A percentile compares a stretch with the other conserved stretches of the same genome.
Conservation (phyloP, 2,797 vertebrate genomes). For the Acomys russatus region DNA sequence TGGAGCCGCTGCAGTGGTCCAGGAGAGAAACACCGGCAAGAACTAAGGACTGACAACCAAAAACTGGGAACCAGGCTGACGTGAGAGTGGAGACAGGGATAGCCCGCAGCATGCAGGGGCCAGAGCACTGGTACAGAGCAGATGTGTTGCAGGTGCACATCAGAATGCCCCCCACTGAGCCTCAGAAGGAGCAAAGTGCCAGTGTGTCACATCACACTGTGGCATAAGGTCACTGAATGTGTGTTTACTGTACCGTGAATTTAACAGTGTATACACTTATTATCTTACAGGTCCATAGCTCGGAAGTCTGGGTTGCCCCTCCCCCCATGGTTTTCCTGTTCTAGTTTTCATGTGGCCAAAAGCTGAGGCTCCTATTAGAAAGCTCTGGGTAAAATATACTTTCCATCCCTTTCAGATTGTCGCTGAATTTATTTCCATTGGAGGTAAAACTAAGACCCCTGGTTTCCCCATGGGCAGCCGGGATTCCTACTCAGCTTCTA, state of each 20-base stretch:
- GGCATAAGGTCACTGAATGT: neutral
- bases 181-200: neutral
- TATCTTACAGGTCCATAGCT: neutral
- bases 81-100: neutral
- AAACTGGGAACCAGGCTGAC: neutral
- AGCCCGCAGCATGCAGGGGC: neutral
- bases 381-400: slow-evolving; percentile 41
- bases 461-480: neutral
- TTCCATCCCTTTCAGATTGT: neutral
- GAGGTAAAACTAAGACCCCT: neutral
- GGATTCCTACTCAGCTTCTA: neutral
- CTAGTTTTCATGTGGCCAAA: neutral
- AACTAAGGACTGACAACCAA: neutral
- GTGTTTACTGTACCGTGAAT: neutral
- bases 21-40: neutral
- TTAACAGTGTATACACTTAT: neutral
- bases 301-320: neutral
- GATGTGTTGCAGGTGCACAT: neutral
- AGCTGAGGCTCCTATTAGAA: neutral
- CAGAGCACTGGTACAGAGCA: neutral
- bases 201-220: neutral
- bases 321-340: neutral
- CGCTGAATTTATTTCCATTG: neutral
- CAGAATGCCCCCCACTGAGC: neutral
- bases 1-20: neutral